phyloP scores from a whole-genome alignment of 2,888 invertebrate genomes.

The Drosophila putrida region DNA sequence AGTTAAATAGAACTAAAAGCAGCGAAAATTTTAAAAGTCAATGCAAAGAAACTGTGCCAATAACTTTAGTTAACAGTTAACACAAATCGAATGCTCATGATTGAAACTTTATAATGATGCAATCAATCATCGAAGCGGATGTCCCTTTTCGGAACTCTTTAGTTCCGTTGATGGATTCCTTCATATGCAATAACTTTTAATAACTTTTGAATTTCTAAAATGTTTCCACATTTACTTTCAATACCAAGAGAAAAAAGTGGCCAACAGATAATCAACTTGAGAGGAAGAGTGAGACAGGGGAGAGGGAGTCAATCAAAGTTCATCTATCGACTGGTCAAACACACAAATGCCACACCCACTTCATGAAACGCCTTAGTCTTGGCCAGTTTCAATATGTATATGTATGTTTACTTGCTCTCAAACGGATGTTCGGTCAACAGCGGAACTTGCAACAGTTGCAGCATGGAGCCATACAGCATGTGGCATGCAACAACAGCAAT shows the following conservation, averaged over 20 bases:
- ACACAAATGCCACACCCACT: conserved; percentile 12
- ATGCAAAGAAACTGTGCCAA: background rate
- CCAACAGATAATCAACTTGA: background rate
- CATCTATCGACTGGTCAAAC: conserved; percentile 32
- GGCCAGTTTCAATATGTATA: conserved; percentile 11
- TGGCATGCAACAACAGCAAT: conserved; percentile 2
- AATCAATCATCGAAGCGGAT: conserved; percentile 13
- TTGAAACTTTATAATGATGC: background rate
- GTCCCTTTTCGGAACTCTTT: conserved; percentile 24
- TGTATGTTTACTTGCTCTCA: conserved; percentile 7
- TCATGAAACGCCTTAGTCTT: background rate
- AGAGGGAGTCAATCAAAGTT: conserved; percentile 20
- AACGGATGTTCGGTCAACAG: conserved; percentile 51
- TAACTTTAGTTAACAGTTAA: background rate
- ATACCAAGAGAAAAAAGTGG: background rate
- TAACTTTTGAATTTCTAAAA: conserved; percentile 17
- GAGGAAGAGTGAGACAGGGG: background rate
- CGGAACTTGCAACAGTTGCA: conserved; percentile 40
- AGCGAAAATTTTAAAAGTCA: background rate
- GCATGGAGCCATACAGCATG: conserved; percentile 4
- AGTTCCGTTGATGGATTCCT: conserved; percentile 21
- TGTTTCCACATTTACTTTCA: conserved; percentile 16
- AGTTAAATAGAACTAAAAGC: background rate
- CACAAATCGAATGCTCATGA: conserved; percentile 3
- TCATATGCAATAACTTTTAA: conserved; percentile 24